phyloP scores from a whole-genome alignment of 2,888 invertebrate genomes.

The Yponomeuta plumbellus region DNA sequence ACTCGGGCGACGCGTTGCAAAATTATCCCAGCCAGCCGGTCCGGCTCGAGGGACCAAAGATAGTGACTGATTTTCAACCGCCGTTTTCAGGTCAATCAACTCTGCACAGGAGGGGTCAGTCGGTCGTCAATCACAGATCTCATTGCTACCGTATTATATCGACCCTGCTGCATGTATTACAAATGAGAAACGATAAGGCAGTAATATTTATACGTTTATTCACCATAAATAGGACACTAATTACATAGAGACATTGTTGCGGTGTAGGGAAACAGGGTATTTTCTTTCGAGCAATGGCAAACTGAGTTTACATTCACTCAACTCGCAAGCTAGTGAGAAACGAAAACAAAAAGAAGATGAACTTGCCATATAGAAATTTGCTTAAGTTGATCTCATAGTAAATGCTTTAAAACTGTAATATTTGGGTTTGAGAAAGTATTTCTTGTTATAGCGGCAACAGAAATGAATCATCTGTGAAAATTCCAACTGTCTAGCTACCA shows the following conservation, averaged over 20 bases:
- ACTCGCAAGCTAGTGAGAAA: too few relatives aligned
- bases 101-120: neutral
- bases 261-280: neutral
- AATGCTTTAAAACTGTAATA: too few relatives aligned
- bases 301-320: too few relatives aligned
- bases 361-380: too few relatives aligned
- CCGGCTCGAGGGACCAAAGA: neutral
- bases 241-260: constrained; percentile 7
- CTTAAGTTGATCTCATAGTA: too few relatives aligned
- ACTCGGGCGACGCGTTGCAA: neutral
- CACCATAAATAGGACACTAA: constrained; percentile 3
- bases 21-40: neutral
- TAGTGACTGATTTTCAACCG: neutral
- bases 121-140: neutral
- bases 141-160: neutral
- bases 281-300: too few relatives aligned
- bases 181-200: neutral
- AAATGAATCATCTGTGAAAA: too few relatives aligned
- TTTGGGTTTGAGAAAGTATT: too few relatives aligned
- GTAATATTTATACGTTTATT: constrained; percentile 10
- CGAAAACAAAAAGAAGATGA: too few relatives aligned
- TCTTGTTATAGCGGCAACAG: too few relatives aligned
- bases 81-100: neutral
- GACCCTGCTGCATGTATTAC: neutral
- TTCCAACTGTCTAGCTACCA: too few relatives aligned